Conservation (phyloP, 2,113 vertebrate genomes). For the Festucalex cinctus region DNA sequence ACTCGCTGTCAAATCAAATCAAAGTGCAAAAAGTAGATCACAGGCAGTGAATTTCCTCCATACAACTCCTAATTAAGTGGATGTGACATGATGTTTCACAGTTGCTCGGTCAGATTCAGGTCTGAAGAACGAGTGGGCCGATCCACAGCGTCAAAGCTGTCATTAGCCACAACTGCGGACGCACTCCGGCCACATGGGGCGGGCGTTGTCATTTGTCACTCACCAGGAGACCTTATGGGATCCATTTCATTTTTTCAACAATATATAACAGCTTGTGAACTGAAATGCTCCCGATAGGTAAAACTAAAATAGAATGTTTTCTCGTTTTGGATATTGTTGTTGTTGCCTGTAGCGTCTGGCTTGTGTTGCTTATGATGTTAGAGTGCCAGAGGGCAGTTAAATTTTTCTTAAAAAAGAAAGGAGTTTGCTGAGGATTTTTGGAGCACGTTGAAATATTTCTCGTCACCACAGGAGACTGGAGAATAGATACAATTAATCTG, state of each 20-base stretch:
- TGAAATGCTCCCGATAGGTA: neutral
- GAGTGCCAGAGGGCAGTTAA: constrained; percentile 29
- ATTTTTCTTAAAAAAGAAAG: constrained; percentile 39
- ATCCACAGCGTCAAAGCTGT: neutral
- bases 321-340: neutral
- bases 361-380: constrained; percentile 23
- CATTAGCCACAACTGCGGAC: neutral
- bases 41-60: neutral
- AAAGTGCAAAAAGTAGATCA: neutral
- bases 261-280: neutral
- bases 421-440: constrained; percentile 35
- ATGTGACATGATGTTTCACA: neutral
- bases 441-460: constrained; percentile 37
- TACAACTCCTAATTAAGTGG: neutral
- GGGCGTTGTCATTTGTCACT: neutral
- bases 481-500: constrained; percentile 48
- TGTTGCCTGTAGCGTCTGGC: constrained; percentile 14
- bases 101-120: neutral
- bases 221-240: too few species aligned
- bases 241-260: too few species aligned
- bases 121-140: neutral
- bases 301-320: neutral
- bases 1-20: neutral
- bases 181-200: neutral
- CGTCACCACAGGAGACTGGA: constrained; percentile 40